Evolutionary conservation across 2,888 invertebrate species (phyloP).

Genomic region (Leptopterna dolabrata): DNA sequence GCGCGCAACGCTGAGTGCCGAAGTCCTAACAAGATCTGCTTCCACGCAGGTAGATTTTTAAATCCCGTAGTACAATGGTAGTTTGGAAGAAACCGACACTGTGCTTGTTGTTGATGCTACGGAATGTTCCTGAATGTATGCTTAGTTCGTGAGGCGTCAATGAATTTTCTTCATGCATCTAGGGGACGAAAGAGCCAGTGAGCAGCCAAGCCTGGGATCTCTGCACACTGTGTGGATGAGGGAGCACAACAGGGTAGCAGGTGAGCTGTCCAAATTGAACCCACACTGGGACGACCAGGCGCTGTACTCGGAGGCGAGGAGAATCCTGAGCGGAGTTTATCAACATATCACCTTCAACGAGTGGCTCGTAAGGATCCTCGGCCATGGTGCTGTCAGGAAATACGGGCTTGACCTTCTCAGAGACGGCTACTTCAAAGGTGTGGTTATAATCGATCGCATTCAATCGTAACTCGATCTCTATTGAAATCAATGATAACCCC

Average conservation of each 20-base stretch:
- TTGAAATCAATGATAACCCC: no score
- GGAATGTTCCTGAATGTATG: no score
- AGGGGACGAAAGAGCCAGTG: constrained; percentile 84
- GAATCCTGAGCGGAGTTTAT: constrained; percentile 69
- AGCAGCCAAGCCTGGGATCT: constrained; percentile 78
- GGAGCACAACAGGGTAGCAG: constrained; percentile 86
- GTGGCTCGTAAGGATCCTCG: constrained; percentile 71
- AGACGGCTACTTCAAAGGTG: constrained; percentile 68
- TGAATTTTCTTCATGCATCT: no score
- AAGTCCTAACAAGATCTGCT: constrained; percentile 63
- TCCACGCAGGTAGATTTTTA: constrained; percentile 64
- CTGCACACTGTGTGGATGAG: constrained; percentile 82
- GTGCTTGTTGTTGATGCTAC: no score
- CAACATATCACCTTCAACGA: constrained; percentile 71
- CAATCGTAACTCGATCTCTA: no score
- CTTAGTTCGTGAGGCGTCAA: no score
- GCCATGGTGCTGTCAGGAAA: constrained; percentile 68
- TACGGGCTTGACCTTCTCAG: constrained; percentile 69
- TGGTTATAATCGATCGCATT: no score
- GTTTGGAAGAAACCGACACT: constrained; percentile 58
- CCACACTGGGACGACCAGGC: constrained; percentile 80
- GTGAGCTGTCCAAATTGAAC: constrained; percentile 73
- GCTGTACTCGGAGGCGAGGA: constrained; percentile 70
- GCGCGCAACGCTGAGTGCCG: constrained; percentile 65
- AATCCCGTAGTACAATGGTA: no score